phyloP scores from a whole-genome alignment of 2,888 invertebrate species.

The Bombylius discolor region DNA sequence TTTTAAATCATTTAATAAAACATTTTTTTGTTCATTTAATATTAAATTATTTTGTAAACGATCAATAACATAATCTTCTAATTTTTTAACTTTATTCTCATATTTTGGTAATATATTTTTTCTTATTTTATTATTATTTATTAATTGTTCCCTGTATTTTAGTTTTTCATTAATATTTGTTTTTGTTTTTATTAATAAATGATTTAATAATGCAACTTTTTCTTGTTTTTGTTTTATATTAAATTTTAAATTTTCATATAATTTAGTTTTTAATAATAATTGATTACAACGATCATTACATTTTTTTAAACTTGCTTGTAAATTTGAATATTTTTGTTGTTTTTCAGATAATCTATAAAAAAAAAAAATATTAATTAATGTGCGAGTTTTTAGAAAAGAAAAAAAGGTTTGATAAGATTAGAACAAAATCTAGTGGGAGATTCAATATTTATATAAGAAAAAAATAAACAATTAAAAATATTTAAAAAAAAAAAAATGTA shows the following conservation, averaged over 20 bases:
- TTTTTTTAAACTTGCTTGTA: slow-evolving; percentile 42
- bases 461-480: too few species aligned
- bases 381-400: too few species aligned
- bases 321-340: slow-evolving; percentile 44
- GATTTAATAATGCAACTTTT: slow-evolving; percentile 42
- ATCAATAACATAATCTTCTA: slow-evolving; percentile 43
- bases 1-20: slow-evolving; percentile 44
- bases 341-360: slow-evolving; percentile 47
- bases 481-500: too few species aligned
- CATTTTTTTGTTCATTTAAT: slow-evolving; percentile 38
- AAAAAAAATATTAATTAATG: neutral
- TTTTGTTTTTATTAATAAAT: slow-evolving; percentile 40
- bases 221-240: slow-evolving; percentile 49
- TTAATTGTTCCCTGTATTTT: slow-evolving; percentile 28
- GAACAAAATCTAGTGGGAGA: too few species aligned
- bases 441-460: too few species aligned
- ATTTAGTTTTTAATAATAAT: slow-evolving; percentile 37
- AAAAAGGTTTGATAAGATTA: too few species aligned
- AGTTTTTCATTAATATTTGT: slow-evolving; percentile 29
- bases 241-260: slow-evolving; percentile 38
- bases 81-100: slow-evolving; percentile 47
- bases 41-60: slow-evolving; percentile 41
- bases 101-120: slow-evolving; percentile 45
- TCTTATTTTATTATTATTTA: slow-evolving; percentile 34
- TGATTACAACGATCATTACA: slow-evolving; percentile 43